A percentile compares a stretch with the other conserved stretches of the same genome.
phyloP scores from a whole-genome alignment of 2,888 invertebrate species.

The Cabera pusaria region DNA sequence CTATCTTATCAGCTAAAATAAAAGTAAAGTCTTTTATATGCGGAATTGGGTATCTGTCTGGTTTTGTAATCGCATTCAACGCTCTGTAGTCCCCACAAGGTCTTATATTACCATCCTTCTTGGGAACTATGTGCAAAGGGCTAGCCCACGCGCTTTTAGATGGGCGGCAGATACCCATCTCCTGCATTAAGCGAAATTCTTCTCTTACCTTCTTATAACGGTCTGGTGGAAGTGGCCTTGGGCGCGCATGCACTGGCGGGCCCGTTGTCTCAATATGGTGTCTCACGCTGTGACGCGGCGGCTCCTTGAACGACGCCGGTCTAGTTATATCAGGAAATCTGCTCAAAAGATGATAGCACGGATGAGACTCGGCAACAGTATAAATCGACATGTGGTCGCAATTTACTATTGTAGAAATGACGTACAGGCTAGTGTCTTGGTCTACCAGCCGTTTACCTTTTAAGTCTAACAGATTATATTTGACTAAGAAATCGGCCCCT shows the following conservation, averaged over 20 bases:
- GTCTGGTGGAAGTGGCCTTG: slow-evolving; percentile 46
- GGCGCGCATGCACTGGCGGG: slow-evolving; percentile 41
- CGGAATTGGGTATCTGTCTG: slow-evolving; percentile 15
- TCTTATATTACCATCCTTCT: slow-evolving; percentile 29
- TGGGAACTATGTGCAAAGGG: slow-evolving; percentile 32
- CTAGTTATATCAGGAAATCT: slow-evolving; percentile 30
- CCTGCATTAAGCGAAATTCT: slow-evolving; percentile 44
- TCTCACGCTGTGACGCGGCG: slow-evolving; percentile 20
- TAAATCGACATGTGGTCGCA: slow-evolving; percentile 1
- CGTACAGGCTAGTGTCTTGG: slow-evolving; percentile 20
- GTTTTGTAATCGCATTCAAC: slow-evolving; percentile 1
- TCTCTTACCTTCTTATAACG: slow-evolving; percentile 40
- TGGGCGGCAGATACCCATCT: slow-evolving; percentile 55
- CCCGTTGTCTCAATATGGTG: slow-evolving; percentile 48
- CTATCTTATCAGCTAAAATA: neutral
- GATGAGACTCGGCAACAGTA: slow-evolving; percentile 10
- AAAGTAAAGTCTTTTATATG: slow-evolving; percentile 2
- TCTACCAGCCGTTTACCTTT: slow-evolving; percentile 24
- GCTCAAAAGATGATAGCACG: slow-evolving; percentile 16
- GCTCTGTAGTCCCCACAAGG: slow-evolving; percentile 8
- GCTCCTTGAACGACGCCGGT: slow-evolving; percentile 26
- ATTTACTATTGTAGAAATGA: slow-evolving; percentile 13
- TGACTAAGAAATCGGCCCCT: slow-evolving; percentile 35
- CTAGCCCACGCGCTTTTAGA: slow-evolving; percentile 55
- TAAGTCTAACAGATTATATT: slow-evolving; percentile 30